Evolutionary conservation across 2,797 vertebrate genomes (phyloP), one percentile per base, ranked within the genome.

Genomic region (Syngnathus rostellatus): DNA sequence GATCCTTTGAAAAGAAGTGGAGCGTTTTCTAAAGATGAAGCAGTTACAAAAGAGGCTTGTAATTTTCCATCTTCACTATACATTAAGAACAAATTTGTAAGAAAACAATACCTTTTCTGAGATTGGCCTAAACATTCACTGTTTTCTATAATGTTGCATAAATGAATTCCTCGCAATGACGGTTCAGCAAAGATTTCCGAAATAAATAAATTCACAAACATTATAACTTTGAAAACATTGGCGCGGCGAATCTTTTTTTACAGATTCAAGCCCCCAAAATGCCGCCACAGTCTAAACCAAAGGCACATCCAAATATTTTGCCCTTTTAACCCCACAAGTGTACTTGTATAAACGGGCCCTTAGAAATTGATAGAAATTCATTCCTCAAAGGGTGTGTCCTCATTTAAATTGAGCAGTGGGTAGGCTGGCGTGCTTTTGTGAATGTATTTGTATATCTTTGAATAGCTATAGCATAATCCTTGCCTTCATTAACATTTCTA

Each of bases 401-500:
- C 8, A 23, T 53, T 53, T 21, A 53, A 9, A 7, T 11, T 10
- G n/a, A 53, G n/a, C n/a, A 11, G n/a, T 53, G 50, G 3, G 11
- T 53, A 5, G n/a, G 21, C 3, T 9, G 1, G 8, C 19, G 37
- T 23, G 50, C n/a, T 40, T 60, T 39, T 60, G 16, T n/a, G 38
- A 3, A n/a, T 40, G 37, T 43, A 16, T 41, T 46, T 62, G 37
- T n/a, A 50, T 31, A n/a, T 63, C 55, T 51, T 1, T 53, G 71
- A 73, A 71, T 55, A 67, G 40, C 14, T 38, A 50, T 9, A 19
- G 64, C 21, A n/a, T 82, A 74, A 79, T 77, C 73, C 40, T 61
- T 66, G 79, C 64, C 79, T 75, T 69, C 69, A 80, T 82, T 85
- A 80, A 80, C 78, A 79, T 83, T 80, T 79, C 68, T 71, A 39